Base-by-base conservation (phyloP, 2,113 vertebrate species). In the Poicephalus gulielmi region DNA sequence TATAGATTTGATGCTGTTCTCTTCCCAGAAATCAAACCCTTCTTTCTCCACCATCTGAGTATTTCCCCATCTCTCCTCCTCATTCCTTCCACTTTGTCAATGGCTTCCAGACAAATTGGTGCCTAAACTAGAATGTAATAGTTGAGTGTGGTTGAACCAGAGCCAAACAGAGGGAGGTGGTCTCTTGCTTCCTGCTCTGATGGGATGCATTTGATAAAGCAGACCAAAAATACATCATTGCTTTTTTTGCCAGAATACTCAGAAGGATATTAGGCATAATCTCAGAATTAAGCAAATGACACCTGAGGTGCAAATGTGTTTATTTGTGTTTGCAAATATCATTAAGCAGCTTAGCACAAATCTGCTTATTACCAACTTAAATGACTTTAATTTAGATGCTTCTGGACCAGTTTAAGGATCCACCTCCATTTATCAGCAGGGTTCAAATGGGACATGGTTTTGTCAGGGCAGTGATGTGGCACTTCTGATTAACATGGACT, bases 31-130 rank as follows among this genome's bases (percentile, higher is more conserved):
- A 62, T 62, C 47, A 85, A 57, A 63, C 33, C 22, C 33, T 75
- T 33, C 0, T 0, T 10, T 76, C 67, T 88, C 82, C 37, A 12
- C 35, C 28, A 14, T 82, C 28, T 7, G 67, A 83, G 33, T 90
- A 49, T 86, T 89, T 75, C 39, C 64, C 74, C 20, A 10, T 82
- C 39, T 87, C 35, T 90, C 44, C 1, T n/a, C 46, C 50, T 82
- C 2, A 1, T 52, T 87, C 43, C 57, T 93, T 93, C 35, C 18
- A 20, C 33, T 55, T 60, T 71, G 33, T 87, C 88, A 83, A 3
- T 79, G 78, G 62, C 33, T 92, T 80, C 64, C 88, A 95, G 96
- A 94, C 92, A 93, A 47, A 33, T 49, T 49, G 96, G 92, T 94
- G 95, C 96, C 96, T 85, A 47, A 76, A 79, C 57, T 11, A 62